Conservation (phyloP, 1,140 invertebrate species). For the Melipona quadrifasciata region DNA sequence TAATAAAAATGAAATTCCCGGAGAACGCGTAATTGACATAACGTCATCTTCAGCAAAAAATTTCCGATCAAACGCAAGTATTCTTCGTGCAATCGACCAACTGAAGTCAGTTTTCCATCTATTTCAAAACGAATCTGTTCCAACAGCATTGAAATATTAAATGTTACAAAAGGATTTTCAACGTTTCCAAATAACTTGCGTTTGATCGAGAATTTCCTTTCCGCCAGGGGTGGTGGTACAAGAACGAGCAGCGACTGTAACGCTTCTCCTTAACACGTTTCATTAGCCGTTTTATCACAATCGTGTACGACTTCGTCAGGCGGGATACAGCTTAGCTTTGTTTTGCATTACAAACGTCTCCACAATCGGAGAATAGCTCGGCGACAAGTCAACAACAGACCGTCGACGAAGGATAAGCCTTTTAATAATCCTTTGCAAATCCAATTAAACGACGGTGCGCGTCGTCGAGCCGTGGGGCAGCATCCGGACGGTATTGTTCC, state of each 20-base stretch:
- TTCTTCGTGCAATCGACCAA: no score
- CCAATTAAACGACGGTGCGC: constrained; percentile 45
- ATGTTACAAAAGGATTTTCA: no score
- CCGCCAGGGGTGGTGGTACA: background rate
- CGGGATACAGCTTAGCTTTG: background rate
- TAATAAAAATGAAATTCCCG: background rate
- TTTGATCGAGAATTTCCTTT: no score
- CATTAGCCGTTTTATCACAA: background rate
- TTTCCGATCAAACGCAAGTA: no score
- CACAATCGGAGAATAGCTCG: background rate
- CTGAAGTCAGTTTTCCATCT: no score
- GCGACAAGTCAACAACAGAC: constrained; percentile 21
- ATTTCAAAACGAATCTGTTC: no score
- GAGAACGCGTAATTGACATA: background rate
- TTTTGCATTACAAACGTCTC: constrained; percentile 1
- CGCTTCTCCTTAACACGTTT: background rate
- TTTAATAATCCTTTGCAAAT: constrained; percentile 53
- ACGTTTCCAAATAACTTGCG: no score
- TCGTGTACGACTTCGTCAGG: background rate
- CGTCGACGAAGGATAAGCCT: constrained; percentile 39
- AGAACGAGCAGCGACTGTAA: background rate
- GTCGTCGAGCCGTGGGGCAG: constrained; percentile 22
- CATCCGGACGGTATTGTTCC: constrained; percentile 1
- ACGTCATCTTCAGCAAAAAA: background rate
- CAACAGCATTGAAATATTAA: no score